Evolutionary conservation across 2,888 invertebrate genomes (phyloP).

Genomic region (Drosophila engyochracea): DNA sequence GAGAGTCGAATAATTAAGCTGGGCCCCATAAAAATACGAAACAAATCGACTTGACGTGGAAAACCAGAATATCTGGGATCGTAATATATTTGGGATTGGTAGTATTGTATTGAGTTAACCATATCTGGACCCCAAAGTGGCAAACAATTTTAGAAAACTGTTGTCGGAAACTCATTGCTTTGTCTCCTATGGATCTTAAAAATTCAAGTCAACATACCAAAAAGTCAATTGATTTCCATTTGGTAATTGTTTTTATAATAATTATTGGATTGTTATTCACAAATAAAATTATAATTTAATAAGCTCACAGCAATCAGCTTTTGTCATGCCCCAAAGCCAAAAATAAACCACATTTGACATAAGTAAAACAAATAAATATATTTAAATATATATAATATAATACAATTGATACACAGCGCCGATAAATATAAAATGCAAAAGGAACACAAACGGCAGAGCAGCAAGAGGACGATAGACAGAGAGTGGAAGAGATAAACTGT

Average conservation of each 20-base stretch:
- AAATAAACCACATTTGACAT: background rate
- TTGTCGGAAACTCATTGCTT: background rate
- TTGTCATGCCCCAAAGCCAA: background rate
- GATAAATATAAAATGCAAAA: slow-evolving; percentile 70
- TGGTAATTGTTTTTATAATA: background rate
- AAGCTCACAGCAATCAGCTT: slow-evolving; percentile 40
- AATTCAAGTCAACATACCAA: no score
- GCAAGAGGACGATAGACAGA: background rate
- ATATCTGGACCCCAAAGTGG: background rate
- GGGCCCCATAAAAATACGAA: background rate
- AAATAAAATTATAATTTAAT: background rate
- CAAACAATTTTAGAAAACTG: background rate
- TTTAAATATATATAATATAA: background rate
- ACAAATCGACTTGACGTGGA: background rate
- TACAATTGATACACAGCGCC: slow-evolving; percentile 15
- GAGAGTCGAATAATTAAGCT: no score
- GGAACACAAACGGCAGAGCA: background rate
- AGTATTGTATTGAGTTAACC: background rate
- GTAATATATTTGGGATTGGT: background rate
- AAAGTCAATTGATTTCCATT: background rate
- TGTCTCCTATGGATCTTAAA: background rate
- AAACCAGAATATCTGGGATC: background rate
- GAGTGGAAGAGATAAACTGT: background rate
- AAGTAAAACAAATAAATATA: slow-evolving; percentile 29
- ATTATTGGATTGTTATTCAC: background rate